Conservation (phyloP, 2,797 vertebrate species). For the Enoplosus armatus region DNA sequence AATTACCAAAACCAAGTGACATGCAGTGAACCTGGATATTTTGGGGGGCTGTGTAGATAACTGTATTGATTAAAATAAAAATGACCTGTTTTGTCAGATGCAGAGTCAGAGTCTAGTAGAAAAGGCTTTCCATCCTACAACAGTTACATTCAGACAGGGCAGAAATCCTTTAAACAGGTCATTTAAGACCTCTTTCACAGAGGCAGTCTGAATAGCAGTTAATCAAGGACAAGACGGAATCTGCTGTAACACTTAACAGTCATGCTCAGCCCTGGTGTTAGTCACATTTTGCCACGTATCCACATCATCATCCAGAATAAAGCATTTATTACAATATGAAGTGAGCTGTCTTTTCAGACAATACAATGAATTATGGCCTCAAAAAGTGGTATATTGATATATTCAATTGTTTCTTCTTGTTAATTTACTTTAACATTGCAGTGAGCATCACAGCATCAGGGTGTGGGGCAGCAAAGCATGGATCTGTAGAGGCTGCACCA, state of each 20-base stretch:
- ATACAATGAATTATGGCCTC: constrained; percentile 2
- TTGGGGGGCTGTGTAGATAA: background rate
- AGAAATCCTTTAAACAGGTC: background rate
- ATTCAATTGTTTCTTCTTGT: constrained; percentile 11
- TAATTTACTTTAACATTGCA: constrained; percentile 45
- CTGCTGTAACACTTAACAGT: background rate
- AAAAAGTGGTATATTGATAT: background rate
- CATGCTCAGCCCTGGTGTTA: constrained; percentile 11
- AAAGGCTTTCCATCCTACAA: background rate
- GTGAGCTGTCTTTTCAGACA: background rate
- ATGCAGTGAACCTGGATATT: background rate
- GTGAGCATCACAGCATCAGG: constrained; percentile 2
- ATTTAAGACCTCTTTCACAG: constrained; percentile 7
- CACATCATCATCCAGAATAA: constrained; percentile 23
- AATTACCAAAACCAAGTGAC: background rate
- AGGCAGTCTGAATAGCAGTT: background rate
- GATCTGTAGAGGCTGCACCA: constrained; percentile 42
- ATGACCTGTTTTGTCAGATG: background rate
- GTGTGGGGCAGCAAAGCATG: constrained; percentile 30
- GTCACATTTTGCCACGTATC: background rate
- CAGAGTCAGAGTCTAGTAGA: background rate
- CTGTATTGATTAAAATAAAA: background rate
- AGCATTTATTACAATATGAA: background rate
- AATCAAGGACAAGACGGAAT: constrained; percentile 3
- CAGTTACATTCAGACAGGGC: background rate